Base-by-base conservation (phyloP, 2,888 invertebrate species). In the Cataglyphis livida region DNA sequence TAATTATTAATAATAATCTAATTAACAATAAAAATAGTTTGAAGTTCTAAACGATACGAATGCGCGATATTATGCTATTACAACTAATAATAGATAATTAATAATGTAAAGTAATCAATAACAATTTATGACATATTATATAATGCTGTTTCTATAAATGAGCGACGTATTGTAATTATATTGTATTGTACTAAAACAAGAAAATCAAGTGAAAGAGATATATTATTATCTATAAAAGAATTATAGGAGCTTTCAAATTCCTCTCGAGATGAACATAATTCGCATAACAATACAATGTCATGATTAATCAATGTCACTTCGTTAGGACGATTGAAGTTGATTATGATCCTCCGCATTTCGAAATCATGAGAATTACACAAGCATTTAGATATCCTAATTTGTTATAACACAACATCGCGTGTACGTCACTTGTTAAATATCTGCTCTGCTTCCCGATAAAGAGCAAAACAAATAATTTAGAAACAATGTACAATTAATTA, bases 231-330 rank as follows among this genome's bases (percentile, higher is more conserved):
- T 9, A n/a, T 9, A 41, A 48, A 68, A 70, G 51, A n/a, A 41
- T 25, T 41, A 75, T 38, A 41, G 15, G 21, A 57, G 81, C 73
- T 51, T 68, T 74, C 87, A 73, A 83, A 68, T 84, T 64, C 64
- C 75, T 65, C 62, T 21, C 61, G 71, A 54, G 57, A 75, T 84
- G 75, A 86, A 78, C 84, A 64, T 85, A 87, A 81, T 85, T 85
- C 73, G 82, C 76, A 73, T 81, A 84, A 85, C 82, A 86, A 82
- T 66, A 83, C 68, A 82, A 83, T 84, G 57, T 66, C 68, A 83
- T 90, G 90, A 91, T 90, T 88, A 90, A 90, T 88, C 84, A 88
- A 85, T 89, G 88, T 88, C 90, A 86, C 89, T 90, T 85, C 89
- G 87, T 88, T 89, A 75, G 84, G 87, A 87, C 85, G 83, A 89